Base-by-base conservation (phyloP, 2,797 vertebrate species). In the Huso huso region DNA sequence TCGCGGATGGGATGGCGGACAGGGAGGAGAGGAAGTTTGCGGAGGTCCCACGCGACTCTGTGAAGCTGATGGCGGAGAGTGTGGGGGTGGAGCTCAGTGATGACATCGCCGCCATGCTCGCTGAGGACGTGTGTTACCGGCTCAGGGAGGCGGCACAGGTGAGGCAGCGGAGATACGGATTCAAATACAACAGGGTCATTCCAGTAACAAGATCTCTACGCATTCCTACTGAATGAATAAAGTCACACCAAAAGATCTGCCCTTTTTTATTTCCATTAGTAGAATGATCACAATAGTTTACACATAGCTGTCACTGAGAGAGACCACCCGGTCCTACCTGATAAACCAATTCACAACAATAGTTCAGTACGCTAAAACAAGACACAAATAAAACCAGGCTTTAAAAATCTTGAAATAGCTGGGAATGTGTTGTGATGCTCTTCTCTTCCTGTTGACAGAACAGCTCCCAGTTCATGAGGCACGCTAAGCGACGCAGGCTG, bases 401-500 rank as follows among this genome's bases (percentile, higher is more conserved):
- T 37, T 37, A 37, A 2, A 37, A 37, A 18, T 18, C 15, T 18
- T 18, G 15, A 18, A 18, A 18, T 18, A 37, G 23, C 23, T 37
- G 23, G 58, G 48, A 4, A 6, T 4, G 37, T 62, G 37, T 12
- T 12, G 8, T 9, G 6, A 12, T 6, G 15, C 13, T 6, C 8
- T 7, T 10, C 8, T 10, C 8, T 65, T 13, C 48, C 5, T 60
- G 6, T 61, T 10, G 49, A 68, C 78, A 98, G 95, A 95, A 93
- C 74, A 93, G 95, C 65, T 94, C 95, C 10, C 95, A 98, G 79
- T 95, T 94, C 70, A 92, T 97, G 89, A 91, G 92, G 59, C 95
- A 98, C 1, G 93, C 94, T 3, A 93, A 92, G 66, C 86, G 95
- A 12, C 84, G 93, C 68, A 94, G 91, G 71, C 88, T 98, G 73